These are phyloP conservation scores for Aspidiotus destructor DNA, from an alignment of 2,888 invertebrate species.

Conservation along the genomic window DNA sequence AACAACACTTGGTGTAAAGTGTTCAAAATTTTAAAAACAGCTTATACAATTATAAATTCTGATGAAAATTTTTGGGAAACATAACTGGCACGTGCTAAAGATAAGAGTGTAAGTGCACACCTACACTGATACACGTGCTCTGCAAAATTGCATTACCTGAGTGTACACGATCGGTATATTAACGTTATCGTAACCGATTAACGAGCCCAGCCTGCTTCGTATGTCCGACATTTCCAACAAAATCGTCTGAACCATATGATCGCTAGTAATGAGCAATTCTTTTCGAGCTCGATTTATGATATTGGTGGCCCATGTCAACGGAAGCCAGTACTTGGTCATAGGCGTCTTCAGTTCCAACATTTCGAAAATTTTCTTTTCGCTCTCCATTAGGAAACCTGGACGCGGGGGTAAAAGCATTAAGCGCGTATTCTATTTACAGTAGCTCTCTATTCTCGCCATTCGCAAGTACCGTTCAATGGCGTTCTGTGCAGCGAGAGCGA, in stretches of 20 bases:
- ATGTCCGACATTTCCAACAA: slow-evolving; percentile 83
- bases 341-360: slow-evolving; percentile 79
- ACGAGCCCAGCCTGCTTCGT: slow-evolving; percentile 66
- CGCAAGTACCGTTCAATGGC: too few relatives aligned
- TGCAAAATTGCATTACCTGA: slow-evolving; percentile 51
- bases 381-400: slow-evolving; percentile 78
- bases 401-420: neutral
- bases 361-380: slow-evolving; percentile 83
- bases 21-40: too few relatives aligned
- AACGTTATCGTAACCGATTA: slow-evolving; percentile 84
- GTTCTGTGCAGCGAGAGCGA: too few relatives aligned
- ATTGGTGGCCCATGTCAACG: slow-evolving; percentile 84
- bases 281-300: slow-evolving; percentile 79
- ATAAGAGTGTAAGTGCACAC: too few relatives aligned
- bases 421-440: neutral
- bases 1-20: too few relatives aligned
- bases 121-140: neutral
- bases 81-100: too few relatives aligned
- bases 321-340: slow-evolving; percentile 91
- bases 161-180: slow-evolving; percentile 87
- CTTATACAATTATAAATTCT: too few relatives aligned
- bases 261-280: slow-evolving; percentile 73
- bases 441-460: too few relatives aligned
- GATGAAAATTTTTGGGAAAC: too few relatives aligned
- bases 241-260: slow-evolving; percentile 86